A percentile compares a stretch with the other conserved stretches of the same genome.
These are phyloP conservation scores for Masnerella sp. DNA, from an alignment of 2,888 invertebrate genomes.

Conservation along the genomic window DNA sequence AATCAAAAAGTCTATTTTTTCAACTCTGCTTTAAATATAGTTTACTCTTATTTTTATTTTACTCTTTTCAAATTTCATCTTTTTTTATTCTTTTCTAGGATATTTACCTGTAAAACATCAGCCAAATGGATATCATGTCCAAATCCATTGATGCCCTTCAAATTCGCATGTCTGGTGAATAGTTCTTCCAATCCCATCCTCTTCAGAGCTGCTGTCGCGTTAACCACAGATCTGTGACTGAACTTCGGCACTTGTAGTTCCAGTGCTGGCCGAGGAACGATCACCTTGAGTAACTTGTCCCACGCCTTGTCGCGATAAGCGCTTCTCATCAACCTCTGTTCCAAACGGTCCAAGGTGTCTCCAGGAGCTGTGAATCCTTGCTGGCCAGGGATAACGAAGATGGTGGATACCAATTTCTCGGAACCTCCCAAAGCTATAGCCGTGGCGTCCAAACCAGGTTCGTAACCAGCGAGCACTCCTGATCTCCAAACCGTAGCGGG, in stretches of 20 bases:
- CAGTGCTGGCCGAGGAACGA: constrained; percentile 86
- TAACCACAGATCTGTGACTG: constrained; percentile 89
- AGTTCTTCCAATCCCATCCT: constrained; percentile 90
- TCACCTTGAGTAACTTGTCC: constrained; percentile 85
- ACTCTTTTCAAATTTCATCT: too few species aligned
- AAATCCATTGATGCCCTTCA: constrained; percentile 89
- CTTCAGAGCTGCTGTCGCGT: constrained; percentile 87
- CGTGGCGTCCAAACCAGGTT: constrained; percentile 90
- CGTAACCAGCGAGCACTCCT: constrained; percentile 90
- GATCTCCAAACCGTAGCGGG: constrained; percentile 88
- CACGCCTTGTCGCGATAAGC: constrained; percentile 85
- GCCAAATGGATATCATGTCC: constrained; percentile 89
- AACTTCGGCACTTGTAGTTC: constrained; percentile 92
- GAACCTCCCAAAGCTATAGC: constrained; percentile 87
- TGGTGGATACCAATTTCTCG: constrained; percentile 85
- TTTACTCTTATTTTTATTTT: too few species aligned
- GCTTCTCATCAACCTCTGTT: constrained; percentile 82
- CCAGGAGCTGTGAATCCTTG: constrained; percentile 89
- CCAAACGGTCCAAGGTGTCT: constrained; percentile 87
- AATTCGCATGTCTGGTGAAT: constrained; percentile 87
- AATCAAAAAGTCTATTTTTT: too few species aligned
- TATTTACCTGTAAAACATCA: constrained; percentile 85
- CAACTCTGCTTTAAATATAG: too few species aligned
- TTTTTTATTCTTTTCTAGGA: too few species aligned
- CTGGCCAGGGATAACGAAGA: constrained; percentile 91